Conservation (phyloP, 2,888 invertebrate genomes). For the Drosophila eohydei region DNA sequence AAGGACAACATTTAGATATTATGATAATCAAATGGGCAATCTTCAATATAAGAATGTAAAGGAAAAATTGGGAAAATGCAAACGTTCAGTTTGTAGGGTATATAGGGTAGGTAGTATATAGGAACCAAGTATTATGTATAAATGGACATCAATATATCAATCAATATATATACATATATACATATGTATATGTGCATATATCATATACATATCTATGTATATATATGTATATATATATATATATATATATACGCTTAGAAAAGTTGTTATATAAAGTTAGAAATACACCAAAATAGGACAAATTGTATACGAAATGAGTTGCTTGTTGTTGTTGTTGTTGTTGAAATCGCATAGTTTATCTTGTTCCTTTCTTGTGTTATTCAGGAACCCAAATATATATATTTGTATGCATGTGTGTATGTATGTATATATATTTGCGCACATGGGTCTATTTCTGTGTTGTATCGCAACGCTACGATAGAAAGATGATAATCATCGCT, state of each 20-base stretch:
- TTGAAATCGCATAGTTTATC: slow-evolving; percentile 12
- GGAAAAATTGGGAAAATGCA: slow-evolving; percentile 30
- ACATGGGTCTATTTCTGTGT: slow-evolving; percentile 33
- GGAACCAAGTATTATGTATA: slow-evolving; percentile 7
- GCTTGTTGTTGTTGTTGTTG: slow-evolving; percentile 1
- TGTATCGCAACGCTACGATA: slow-evolving; percentile 30
- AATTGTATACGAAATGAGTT: slow-evolving; percentile 38
- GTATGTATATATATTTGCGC: slow-evolving; percentile 8
- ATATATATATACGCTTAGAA: background rate
- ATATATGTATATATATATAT: background rate
- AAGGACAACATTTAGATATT: slow-evolving; percentile 48
- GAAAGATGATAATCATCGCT: slow-evolving; percentile 59
- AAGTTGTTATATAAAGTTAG: slow-evolving; percentile 11
- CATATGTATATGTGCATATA: background rate
- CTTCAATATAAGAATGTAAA: slow-evolving; percentile 37
- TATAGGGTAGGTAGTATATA: slow-evolving; percentile 4
- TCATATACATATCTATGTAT: no score
- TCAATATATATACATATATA: slow-evolving; percentile 10
- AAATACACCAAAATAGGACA: slow-evolving; percentile 31
- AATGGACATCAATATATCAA: slow-evolving; percentile 27
- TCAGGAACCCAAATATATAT: slow-evolving; percentile 12
- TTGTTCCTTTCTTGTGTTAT: background rate
- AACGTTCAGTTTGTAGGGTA: slow-evolving; percentile 26
- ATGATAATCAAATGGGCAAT: slow-evolving; percentile 36
- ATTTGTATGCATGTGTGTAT: background rate